phyloP scores from a whole-genome alignment of 1,140 invertebrate genomes.

The Varroa destructor region DNA sequence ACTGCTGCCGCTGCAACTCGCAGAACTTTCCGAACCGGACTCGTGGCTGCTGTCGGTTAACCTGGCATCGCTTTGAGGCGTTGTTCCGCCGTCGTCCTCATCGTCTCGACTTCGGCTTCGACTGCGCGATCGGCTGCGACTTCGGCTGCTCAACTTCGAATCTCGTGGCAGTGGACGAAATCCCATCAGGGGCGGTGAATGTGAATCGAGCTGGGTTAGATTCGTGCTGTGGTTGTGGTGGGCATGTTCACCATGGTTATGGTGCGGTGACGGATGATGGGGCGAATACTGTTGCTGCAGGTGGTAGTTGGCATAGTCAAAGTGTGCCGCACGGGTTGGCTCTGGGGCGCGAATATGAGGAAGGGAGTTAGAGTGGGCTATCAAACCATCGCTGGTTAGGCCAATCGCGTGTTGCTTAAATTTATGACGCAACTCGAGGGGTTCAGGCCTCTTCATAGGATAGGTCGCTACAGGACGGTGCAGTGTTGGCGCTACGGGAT shows the following conservation, averaged over 20 bases:
- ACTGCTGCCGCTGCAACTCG: not conserved
- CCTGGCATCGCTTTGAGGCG: slow-evolving; percentile 2
- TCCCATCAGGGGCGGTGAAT: slow-evolving; percentile 17
- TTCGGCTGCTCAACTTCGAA: not conserved
- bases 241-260: not conserved
- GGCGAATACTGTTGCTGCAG: not conserved
- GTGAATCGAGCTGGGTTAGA: no score
- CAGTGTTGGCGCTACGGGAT: not conserved
- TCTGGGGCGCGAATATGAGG: slow-evolving; percentile 20
- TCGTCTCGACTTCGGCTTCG: no score
- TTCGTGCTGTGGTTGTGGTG: no score
- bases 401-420: slow-evolving; percentile 18
- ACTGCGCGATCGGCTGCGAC: no score
- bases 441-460: slow-evolving; percentile 15
- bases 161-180: slow-evolving; percentile 19
- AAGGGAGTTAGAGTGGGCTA: not conserved
- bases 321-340: not conserved
- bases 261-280: not conserved
- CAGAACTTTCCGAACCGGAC: slow-evolving; percentile 14
- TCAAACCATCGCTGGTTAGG: not conserved
- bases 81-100: slow-evolving; percentile 14
- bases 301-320: slow-evolving; percentile 7
- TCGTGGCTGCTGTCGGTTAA: not conserved
- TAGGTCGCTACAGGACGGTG: slow-evolving; percentile 21
- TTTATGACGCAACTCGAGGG: slow-evolving; percentile 8